phyloP scores from a whole-genome alignment of 2,113 vertebrate species.

The Thermophis baileyi region DNA sequence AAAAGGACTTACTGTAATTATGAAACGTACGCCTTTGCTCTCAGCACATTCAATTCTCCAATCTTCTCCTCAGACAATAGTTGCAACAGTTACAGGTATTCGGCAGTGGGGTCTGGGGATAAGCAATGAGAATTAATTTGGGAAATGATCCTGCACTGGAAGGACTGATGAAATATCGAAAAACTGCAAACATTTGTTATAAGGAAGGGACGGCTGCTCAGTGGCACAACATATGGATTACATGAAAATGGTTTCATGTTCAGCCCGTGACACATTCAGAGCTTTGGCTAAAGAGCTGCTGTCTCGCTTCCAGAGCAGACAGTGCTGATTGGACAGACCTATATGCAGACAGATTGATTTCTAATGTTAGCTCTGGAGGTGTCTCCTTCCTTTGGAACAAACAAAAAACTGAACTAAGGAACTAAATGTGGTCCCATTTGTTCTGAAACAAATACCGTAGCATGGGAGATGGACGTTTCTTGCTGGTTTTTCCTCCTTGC shows the following conservation, averaged over 20 bases:
- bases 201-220: background rate
- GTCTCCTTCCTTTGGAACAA: background rate
- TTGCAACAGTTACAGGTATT: slow-evolving; percentile 8
- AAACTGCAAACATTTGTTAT: background rate
- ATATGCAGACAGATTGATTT: background rate
- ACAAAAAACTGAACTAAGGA: background rate
- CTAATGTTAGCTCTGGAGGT: background rate
- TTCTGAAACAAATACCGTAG: background rate
- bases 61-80: slow-evolving; percentile 16
- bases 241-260: background rate
- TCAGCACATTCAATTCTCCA: slow-evolving; percentile 61
- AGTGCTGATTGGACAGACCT: background rate
- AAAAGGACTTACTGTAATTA: slow-evolving; percentile 67
- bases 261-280: no score
- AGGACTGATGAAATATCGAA: background rate
- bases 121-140: background rate
- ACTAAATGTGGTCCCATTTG: background rate
- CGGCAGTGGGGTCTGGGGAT: background rate
- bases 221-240: background rate
- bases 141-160: background rate
- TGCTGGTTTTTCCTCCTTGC: background rate
- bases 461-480: background rate
- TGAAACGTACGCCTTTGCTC: slow-evolving; percentile 61
- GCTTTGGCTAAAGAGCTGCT: background rate
- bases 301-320: background rate